Percentiles rank a stretch among this genome's conserved stretches.
phyloP scores from a whole-genome alignment of 2,797 vertebrate genomes.

The Bradypodion pumilum region DNA sequence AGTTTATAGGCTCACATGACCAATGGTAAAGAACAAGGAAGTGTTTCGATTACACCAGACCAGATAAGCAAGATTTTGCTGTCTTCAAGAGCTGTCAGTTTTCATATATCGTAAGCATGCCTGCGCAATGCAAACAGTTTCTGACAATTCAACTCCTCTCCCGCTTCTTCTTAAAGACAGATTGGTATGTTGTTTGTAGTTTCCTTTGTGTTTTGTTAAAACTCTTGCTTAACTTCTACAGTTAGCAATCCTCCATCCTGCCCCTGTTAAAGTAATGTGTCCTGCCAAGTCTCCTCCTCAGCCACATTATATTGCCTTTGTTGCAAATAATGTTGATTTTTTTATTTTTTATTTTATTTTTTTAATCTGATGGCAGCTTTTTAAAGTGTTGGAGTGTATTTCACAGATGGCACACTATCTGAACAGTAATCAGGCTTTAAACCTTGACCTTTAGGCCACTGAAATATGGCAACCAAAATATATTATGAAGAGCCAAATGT shows the following conservation, averaged over 20 bases:
- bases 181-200: background rate
- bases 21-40: conserved; percentile 5
- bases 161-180: background rate
- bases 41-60: background rate
- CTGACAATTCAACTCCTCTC: background rate
- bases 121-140: background rate
- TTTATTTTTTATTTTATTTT: conserved; percentile 6
- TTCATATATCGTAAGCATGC: background rate
- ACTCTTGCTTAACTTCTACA: background rate
- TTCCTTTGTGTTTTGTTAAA: background rate
- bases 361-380: conserved; percentile 14
- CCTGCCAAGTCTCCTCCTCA: background rate
- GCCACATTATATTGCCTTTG: background rate
- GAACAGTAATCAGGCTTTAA: conserved; percentile 30
- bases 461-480: conserved; percentile 59
- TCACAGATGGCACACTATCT: conserved; percentile 12
- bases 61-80: background rate
- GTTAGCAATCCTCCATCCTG: background rate
- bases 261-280: background rate
- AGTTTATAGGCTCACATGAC: background rate
- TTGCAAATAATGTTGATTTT: background rate
- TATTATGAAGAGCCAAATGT: conserved; percentile 58
- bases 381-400: conserved; percentile 2
- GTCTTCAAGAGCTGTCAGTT: background rate
- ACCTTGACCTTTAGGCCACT: conserved; percentile 65